Percentiles rank a stretch among this genome's conserved stretches.
phyloP scores from a whole-genome alignment of 2,113 vertebrate genomes.

The Columbina picui region DNA sequence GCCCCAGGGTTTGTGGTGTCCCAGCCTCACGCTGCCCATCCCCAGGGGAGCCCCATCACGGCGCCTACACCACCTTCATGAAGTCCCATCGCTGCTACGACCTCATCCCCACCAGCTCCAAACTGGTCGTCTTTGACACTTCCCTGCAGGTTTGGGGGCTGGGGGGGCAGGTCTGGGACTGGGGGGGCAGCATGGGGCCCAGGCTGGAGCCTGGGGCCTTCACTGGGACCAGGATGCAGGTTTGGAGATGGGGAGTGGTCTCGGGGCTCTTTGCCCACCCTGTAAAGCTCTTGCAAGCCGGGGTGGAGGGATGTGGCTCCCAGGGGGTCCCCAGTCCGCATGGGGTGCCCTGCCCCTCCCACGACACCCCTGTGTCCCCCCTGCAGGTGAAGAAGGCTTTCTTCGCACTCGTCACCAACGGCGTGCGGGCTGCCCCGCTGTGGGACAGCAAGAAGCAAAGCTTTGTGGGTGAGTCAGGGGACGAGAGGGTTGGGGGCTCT shows the following conservation, averaged over 20 bases:
- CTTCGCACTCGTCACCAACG: slow-evolving; percentile 96
- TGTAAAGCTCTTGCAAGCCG: rapidly evolving
- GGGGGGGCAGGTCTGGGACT: neutral
- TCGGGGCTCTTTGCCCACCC: rapidly evolving
- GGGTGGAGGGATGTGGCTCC: neutral
- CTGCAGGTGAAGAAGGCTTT: slow-evolving; percentile 96
- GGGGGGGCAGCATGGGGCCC: rapidly evolving
- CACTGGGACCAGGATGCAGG: neutral
- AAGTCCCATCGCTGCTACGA: slow-evolving; percentile 97
- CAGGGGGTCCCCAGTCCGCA: rapidly evolving
- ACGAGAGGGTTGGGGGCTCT: neutral
- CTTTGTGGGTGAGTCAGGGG: slow-evolving; percentile 87
- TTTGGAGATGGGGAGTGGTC: rapidly evolving
- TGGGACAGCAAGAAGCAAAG: slow-evolving; percentile 98
- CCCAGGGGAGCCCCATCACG: slow-evolving; percentile 79
- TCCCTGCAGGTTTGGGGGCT: slow-evolving; percentile 87
- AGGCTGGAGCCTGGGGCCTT: neutral
- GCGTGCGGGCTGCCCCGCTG: slow-evolving; percentile 92
- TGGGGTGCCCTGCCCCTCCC: neutral
- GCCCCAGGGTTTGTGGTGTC: rapidly evolving
- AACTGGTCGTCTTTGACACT: slow-evolving; percentile 96
- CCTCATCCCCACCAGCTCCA: slow-evolving; percentile 96
- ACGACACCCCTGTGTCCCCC: neutral
- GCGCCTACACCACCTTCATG: slow-evolving; percentile 93
- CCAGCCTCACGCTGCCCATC: neutral